Evolutionary conservation across 1,140 invertebrate genomes (phyloP), one percentile per base, ranked within the genome.

Genomic region (Brachionus plicatilis): DNA sequence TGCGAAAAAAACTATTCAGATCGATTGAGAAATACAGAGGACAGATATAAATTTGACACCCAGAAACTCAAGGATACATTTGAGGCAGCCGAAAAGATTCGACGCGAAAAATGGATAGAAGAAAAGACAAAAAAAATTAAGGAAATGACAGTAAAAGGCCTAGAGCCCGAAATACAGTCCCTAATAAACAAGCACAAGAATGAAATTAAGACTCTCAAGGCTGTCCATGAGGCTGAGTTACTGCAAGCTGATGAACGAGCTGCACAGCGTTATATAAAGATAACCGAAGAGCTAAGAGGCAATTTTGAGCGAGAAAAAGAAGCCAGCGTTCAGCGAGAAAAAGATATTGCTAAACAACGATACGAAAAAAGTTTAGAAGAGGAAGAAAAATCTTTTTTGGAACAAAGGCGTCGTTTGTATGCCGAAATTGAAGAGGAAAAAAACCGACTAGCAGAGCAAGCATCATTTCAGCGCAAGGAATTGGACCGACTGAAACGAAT

Each of bases 91-190:
- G 90, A 90, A 68, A 90, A 90, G 85, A 78, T 90, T 60, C 85
- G 89, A 11, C 86, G 89, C 85, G 90, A 90, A 85, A 89, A 88
- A 86, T 90, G 90, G 90, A 89, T 90, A 79, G 89, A 90, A 47
- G 89, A 90, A 43, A 90, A 90, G 85, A 90, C 89, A 0, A 90
- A 90, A 85, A 90, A 89, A 86, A 90, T 90, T 3, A 90, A 90
- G 89, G 89, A 90, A 85, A 88, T 90, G 89, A 90, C 90, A 33
- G 89, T 90, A 47, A 90, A 90, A 85, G 90, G 90, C 27, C 83
- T 90, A 45, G 90, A 90, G 85, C 89, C 89, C 85, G 90, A 90
- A 85, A 90, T 90, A 43, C 89, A 90, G 83, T 85, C 88, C 37
- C 85, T 90, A 68, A 90, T 90, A 29, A 88, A 88, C 3, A 89